These are phyloP conservation scores for Paramuricea clavata DNA, from an alignment of 92 coral and sea anemone genomes.

Conservation along the genomic window DNA sequence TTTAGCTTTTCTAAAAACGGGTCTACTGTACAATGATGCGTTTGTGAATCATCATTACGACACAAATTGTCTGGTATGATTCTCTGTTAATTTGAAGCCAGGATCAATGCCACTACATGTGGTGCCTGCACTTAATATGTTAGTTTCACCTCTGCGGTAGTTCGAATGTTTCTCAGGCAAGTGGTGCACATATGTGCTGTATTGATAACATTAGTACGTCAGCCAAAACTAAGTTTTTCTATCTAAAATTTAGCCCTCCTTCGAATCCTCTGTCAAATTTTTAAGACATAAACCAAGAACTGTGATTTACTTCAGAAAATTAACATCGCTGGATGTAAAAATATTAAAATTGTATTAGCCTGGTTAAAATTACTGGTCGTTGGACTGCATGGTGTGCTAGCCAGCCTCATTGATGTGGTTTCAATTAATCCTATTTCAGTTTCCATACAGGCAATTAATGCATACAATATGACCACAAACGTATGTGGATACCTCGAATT, in stretches of 20 bases:
- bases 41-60: no score
- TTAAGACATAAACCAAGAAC: no score
- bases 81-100: neutral
- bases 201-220: no score
- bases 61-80: neutral
- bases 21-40: no score
- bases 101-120: neutral
- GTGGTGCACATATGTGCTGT: neutral
- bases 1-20: no score
- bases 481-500: neutral
- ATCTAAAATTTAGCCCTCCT: no score
- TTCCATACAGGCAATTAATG: slow-evolving; percentile 4
- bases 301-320: no score
- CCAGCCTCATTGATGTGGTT: neutral
- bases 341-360: neutral
- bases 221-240: no score
- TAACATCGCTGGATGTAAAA: neutral
- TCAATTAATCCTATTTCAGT: slow-evolving; percentile 41
- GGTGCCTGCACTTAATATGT: neutral
- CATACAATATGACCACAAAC: neutral
- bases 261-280: no score
- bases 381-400: slow-evolving; percentile 19
- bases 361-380: neutral
- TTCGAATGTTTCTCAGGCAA: neutral
- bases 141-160: neutral